Percentiles rank a stretch among this genome's conserved stretches.
phyloP scores from a whole-genome alignment of 2,888 invertebrate genomes.

The Notodonta ziczac region DNA sequence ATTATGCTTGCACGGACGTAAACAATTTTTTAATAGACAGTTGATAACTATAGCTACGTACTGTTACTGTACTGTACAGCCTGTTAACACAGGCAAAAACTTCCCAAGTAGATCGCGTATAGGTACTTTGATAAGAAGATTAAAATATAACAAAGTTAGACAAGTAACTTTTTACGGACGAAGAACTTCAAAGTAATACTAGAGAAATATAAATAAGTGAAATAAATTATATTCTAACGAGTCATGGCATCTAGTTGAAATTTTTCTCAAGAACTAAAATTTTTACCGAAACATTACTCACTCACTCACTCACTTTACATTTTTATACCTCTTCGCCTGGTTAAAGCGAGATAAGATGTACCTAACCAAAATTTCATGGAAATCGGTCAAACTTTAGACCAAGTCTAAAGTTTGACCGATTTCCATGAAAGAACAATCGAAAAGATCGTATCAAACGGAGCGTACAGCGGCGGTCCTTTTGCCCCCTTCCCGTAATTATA shows the following conservation, averaged over 20 bases:
- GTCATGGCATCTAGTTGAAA: too few relatives aligned
- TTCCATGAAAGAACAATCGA: not conserved
- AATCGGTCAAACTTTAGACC: not conserved
- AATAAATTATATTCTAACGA: not conserved
- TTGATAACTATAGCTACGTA: too few relatives aligned
- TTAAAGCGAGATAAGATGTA: too few relatives aligned
- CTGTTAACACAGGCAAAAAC: too few relatives aligned
- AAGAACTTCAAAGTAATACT: conserved; percentile 8
- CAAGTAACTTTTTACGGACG: conserved; percentile 12
- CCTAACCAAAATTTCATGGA: not conserved
- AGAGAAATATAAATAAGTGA: not conserved
- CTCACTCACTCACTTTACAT: too few relatives aligned
- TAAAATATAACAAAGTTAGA: conserved; percentile 25
- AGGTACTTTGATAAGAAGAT: conserved; percentile 15
- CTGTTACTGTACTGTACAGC: too few relatives aligned
- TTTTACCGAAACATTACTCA: not conserved
- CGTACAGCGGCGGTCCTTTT: conserved; percentile 40
- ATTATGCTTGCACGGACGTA: not conserved
- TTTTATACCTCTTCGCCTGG: too few relatives aligned
- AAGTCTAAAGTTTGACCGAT: too few relatives aligned
- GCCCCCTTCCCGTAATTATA: conserved; percentile 29
- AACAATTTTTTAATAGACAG: too few relatives aligned
- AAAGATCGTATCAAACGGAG: conserved; percentile 44
- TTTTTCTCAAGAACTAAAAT: too few relatives aligned
- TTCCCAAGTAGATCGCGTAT: not conserved